Evolutionary conservation across 2,797 vertebrate species (phyloP), one percentile per base, ranked within the genome.

Genomic region (Steatocranus sp.): DNA sequence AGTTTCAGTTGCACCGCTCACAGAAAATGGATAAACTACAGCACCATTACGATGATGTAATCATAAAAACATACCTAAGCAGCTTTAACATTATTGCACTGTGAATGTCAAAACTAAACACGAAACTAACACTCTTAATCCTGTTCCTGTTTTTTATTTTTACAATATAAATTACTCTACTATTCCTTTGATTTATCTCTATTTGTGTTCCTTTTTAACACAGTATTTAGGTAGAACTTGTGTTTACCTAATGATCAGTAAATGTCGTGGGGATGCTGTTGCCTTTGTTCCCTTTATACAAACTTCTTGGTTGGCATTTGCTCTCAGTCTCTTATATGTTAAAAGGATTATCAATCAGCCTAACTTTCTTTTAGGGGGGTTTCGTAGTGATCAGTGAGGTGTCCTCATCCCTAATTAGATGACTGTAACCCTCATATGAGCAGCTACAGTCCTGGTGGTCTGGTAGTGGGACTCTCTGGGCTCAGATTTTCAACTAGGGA

Each of bases 391-490:
- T 93, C 94, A 93, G 90, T 85, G 95, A 96, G 94, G 94, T 94
- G 95, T 90, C 77, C 88, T 93, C 87, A 54, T 92, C 85, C 94
- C 94, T 97, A 97, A 97, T 98, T 96, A 97, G 97, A 97, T 97
- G 96, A 97, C 96, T 96, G 96, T 97, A 97, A 97, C 96, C 87
- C 88, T 84, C 88, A 85, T 96, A 95, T 95, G 96, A 96, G 96
- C 96, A 95, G 94, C 93, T 11, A 83, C 96, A 94, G 94, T 94
- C 93, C 95, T 96, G 97, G 96, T 97, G 97, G 97, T 97, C 97
- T 91, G 73, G 83, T 90, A 93, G 84, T 87, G 92, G 91, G 93
- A 94, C 95, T 92, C 91, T 91, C 93, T 92, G 93, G 87, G 68
- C 73, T 84, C 92, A 93, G 93, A 90, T 80, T 95, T 94, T 95